phyloP scores from a whole-genome alignment of 30 jellyfish, hydroid and myxozoan genomes.

The Mastigias papua region DNA sequence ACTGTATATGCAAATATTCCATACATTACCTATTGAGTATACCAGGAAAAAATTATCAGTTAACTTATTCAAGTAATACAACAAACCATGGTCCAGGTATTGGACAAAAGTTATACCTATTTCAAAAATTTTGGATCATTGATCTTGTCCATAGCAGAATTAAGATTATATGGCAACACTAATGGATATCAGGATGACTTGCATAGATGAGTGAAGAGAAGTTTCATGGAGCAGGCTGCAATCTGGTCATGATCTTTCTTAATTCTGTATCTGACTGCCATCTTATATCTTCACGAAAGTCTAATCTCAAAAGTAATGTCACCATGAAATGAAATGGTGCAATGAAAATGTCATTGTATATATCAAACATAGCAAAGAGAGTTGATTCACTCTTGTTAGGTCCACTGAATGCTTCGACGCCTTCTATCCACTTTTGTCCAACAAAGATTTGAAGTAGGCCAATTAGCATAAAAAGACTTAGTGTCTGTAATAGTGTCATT shows the following conservation, averaged over 20 bases:
- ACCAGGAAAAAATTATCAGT: no score
- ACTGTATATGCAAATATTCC: no score
- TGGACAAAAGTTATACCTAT: no score
- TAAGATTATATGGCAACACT: no score
- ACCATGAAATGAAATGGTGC: constrained; percentile 75
- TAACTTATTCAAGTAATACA: no score
- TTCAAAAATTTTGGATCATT: no score
- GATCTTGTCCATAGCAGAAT: no score
- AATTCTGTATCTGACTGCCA: constrained; percentile 79
- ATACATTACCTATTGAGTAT: no score
- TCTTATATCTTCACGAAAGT: constrained; percentile 65
- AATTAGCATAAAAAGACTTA: constrained; percentile 64
- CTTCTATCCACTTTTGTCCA: constrained; percentile 90
- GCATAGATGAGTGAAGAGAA: no score
- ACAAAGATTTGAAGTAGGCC: constrained; percentile 62
- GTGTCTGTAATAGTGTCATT: constrained; percentile 60
- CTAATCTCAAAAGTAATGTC: constrained; percentile 71
- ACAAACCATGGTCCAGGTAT: no score
- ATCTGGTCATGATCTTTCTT: constrained; percentile 71
- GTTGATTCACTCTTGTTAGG: constrained; percentile 68
- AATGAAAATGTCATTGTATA: constrained; percentile 63
- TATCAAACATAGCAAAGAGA: constrained; percentile 67
- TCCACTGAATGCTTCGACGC: constrained; percentile 72
- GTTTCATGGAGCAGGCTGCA: constrained; percentile 73
- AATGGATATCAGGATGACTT: no score